A percentile compares a stretch with the other conserved stretches of the same genome.
Conservation (phyloP, 2,888 invertebrate genomes). For the Phengaris alcon region DNA sequence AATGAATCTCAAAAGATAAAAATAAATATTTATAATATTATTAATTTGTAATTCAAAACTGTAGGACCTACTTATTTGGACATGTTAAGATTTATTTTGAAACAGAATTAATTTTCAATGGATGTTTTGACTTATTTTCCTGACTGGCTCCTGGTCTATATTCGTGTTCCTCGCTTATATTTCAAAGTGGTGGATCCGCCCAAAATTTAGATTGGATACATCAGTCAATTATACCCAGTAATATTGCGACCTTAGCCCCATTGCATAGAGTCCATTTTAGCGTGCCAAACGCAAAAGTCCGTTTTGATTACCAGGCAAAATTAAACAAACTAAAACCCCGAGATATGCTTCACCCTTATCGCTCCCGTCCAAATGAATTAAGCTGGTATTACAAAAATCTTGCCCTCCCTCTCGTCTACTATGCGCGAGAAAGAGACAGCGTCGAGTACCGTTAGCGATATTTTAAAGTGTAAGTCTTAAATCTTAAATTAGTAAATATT, state of each 20-base stretch:
- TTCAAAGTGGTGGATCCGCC: slow-evolving; percentile 59
- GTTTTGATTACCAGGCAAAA: slow-evolving; percentile 42
- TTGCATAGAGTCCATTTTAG: slow-evolving; percentile 42
- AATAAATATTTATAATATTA: not conserved
- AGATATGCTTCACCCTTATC: slow-evolving; percentile 44
- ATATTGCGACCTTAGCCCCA: slow-evolving; percentile 37
- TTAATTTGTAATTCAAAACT: no score
- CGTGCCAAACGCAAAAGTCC: slow-evolving; percentile 29
- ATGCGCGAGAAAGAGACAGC: slow-evolving; percentile 29
- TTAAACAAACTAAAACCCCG: slow-evolving; percentile 44
- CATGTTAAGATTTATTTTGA: no score
- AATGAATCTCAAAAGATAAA: no score
- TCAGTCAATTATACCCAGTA: slow-evolving; percentile 38
- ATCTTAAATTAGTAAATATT: slow-evolving; percentile 30
- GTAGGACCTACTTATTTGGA: no score
- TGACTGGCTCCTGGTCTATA: slow-evolving; percentile 46
- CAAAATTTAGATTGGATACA: slow-evolving; percentile 62
- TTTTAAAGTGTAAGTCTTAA: slow-evolving; percentile 31
- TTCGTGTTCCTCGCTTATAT: slow-evolving; percentile 59
- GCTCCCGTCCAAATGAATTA: slow-evolving; percentile 44
- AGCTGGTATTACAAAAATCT: slow-evolving; percentile 38
- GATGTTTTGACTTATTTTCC: not conserved
- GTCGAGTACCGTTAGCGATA: slow-evolving; percentile 21
- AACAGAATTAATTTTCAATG: not conserved
- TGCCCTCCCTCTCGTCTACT: slow-evolving; percentile 31